Evolutionary conservation across 2,888 invertebrate genomes (phyloP).

Genomic region (Euzetes globulus): DNA sequence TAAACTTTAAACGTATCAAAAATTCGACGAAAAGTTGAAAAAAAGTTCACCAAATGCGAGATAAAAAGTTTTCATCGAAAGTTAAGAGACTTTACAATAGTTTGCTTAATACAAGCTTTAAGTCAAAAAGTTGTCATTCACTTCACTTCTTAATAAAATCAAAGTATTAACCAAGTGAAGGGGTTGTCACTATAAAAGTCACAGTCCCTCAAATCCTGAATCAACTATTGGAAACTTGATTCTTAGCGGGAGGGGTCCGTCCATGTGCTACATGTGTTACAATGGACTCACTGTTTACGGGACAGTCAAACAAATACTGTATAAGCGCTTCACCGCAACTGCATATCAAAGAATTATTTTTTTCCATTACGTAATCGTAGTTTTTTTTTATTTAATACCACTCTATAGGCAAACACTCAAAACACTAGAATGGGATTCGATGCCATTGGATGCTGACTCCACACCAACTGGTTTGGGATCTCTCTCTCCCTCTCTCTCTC

Average conservation of each 20-base stretch:
- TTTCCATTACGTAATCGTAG: slow-evolving; percentile 18
- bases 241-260: neutral
- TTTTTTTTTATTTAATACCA: neutral
- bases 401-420: neutral
- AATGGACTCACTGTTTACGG: neutral
- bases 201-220: neutral
- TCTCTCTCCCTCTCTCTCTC: neutral
- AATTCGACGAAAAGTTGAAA: neutral
- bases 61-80: neutral
- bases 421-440: neutral
- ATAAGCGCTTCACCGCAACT: neutral
- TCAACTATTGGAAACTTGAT: neutral
- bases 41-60: neutral
- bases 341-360: neutral
- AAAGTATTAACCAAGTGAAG: neutral
- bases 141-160: slow-evolving; percentile 3
- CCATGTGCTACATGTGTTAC: neutral
- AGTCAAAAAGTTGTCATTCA: neutral
- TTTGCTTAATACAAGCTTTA: neutral
- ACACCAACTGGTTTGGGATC: neutral
- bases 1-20: neutral
- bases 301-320: neutral
- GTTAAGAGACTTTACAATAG: neutral
- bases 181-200: slow-evolving; percentile 1
- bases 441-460: neutral